These are phyloP conservation scores for Pycnomerus fuliginosus DNA, from an alignment of 2,888 invertebrate species.

Conservation along the genomic window DNA sequence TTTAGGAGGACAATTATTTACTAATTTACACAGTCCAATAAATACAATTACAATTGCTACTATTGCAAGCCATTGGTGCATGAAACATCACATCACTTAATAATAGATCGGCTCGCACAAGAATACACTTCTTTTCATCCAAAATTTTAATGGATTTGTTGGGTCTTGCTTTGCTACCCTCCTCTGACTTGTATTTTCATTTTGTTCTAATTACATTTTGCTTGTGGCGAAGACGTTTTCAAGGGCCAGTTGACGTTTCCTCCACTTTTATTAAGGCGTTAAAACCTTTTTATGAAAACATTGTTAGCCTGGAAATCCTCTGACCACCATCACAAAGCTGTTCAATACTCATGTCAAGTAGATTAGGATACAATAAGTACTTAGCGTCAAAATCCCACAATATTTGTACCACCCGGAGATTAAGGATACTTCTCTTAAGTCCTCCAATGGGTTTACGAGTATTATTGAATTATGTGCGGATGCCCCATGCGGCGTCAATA, in stretches of 20 bases:
- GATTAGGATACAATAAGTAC: conserved; percentile 28
- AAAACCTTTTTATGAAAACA: conserved; percentile 21
- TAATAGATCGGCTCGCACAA: conserved; percentile 30
- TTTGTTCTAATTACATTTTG: conserved; percentile 13
- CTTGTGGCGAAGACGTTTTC: not conserved
- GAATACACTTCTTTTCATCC: conserved; percentile 31
- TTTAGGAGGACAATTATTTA: conserved; percentile 52
- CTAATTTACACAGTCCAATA: conserved; percentile 53
- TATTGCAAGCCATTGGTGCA: conserved; percentile 44
- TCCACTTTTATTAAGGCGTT: conserved; percentile 2
- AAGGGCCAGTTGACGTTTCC: not conserved
- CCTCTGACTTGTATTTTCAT: too few relatives aligned
- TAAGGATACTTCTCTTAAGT: conserved; percentile 23
- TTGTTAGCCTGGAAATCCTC: conserved; percentile 10
- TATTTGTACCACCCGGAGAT: conserved; percentile 29
- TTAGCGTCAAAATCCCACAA: conserved; percentile 27
- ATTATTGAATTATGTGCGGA: conserved; percentile 22
- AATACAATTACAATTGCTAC: conserved; percentile 50
- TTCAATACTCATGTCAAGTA: conserved; percentile 25
- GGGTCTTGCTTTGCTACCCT: conserved; percentile 14
- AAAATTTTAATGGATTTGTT: conserved; percentile 29
- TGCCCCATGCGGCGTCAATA: too few relatives aligned
- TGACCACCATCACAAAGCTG: conserved; percentile 27
- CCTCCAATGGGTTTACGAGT: conserved; percentile 21
- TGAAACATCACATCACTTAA: conserved; percentile 33